Percentiles rank a stretch among this genome's conserved stretches.
These are phyloP conservation scores for Enteromius radiatus DNA, from an alignment of 2,797 vertebrate species.

Conservation along the genomic window DNA sequence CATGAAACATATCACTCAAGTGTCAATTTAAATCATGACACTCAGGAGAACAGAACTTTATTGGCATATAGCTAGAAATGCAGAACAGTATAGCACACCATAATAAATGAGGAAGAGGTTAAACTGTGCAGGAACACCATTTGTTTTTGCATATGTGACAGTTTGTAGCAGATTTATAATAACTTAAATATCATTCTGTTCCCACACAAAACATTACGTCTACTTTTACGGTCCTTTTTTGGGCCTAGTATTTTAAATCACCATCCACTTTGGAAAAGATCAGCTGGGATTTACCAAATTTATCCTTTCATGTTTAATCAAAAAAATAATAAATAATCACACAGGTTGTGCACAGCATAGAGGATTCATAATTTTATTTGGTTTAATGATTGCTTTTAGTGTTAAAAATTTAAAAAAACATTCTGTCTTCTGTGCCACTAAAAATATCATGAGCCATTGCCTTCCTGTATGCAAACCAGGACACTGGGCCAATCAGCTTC, in stretches of 20 bases:
- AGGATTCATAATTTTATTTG: too few relatives aligned
- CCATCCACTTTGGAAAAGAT: neutral
- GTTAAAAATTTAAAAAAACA: neutral
- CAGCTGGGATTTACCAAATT: neutral
- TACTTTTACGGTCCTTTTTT: neutral
- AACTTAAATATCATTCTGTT: neutral
- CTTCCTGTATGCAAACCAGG: constrained; percentile 46
- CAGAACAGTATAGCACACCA: neutral
- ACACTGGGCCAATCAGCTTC: constrained; percentile 32
- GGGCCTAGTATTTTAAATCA: neutral
- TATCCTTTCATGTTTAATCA: neutral
- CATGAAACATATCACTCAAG: neutral
- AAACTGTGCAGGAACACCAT: neutral
- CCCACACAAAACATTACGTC: neutral
- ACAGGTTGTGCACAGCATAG: neutral
- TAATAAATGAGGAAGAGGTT: neutral
- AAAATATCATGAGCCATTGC: constrained; percentile 35
- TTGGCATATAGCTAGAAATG: neutral
- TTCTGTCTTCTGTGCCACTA: constrained; percentile 23
- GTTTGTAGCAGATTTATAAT: neutral
- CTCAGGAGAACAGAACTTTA: neutral
- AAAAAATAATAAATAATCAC: neutral
- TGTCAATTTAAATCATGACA: neutral
- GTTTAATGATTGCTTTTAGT: neutral
- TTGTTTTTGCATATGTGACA: neutral